Base-by-base conservation (phyloP, 2,797 vertebrate species). In the Coluber constrictor region DNA sequence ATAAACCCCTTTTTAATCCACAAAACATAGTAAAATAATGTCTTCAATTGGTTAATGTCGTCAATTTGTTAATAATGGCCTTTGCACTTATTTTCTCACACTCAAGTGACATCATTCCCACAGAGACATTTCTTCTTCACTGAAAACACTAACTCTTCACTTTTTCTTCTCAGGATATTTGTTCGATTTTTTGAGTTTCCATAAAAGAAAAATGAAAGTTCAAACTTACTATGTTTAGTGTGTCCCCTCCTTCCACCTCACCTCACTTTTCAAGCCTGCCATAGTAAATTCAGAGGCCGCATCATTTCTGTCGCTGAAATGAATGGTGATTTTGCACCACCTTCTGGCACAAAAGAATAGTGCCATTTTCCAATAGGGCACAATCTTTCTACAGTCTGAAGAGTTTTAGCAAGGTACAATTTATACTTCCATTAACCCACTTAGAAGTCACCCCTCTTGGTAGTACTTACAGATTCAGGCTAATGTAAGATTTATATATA, bases 301-400 rank as follows among this genome's bases (percentile, higher is more conserved):
- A 83, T 29, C 2, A 18, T 0, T 79, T 92, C 25, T n/a, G 3
- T 9, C 61, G 23, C 61, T 10, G 32, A 92, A 94, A 97, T 97
- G 90, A 88, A 94, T 95, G 97, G 97, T 96, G 97, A 97, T 94
- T 98, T 98, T 98, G 98, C 98, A 97, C 98, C 99, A 99, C 98
- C 99, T 99, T 96, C 98, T 98, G 99, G 98, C 93, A 90, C 59
- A 63, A 70, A 9, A 59, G 18, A 94, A 96, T 96, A 98, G 94
- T 94, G 95, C 93, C 95, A 1, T 86, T 23, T 94, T n/a, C 55
- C 51, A 3, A 79, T 51, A 92, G 43, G 5, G 87, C 23, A 37
- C 8, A 23, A 13, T 25, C 79, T 63, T 43, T 32, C 32, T 47
- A 88, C 0, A 0, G 10, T 0, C 23, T 63, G 8, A 66, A 4